Conservation (phyloP, 2,113 vertebrate species). For the Prionailurus bengalensis region DNA sequence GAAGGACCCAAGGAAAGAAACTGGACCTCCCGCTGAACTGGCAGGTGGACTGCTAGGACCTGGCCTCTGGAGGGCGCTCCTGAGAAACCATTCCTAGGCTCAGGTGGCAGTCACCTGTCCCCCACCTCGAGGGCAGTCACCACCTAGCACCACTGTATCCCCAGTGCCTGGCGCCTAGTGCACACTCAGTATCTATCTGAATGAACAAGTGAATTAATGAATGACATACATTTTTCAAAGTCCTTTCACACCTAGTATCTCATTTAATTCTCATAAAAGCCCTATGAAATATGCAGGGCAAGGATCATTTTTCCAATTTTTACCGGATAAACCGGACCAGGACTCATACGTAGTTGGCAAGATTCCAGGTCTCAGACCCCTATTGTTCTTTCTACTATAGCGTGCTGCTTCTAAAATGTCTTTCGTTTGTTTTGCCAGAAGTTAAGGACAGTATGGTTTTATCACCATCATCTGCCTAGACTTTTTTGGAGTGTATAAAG, state of each 20-base stretch:
- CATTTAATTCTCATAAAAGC: not conserved
- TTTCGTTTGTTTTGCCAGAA: slow-evolving; percentile 18
- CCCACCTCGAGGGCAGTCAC: rapidly evolving
- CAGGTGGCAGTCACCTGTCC: rapidly evolving
- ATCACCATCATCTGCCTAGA: not conserved
- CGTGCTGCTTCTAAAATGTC: not conserved
- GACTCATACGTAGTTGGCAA: not conserved
- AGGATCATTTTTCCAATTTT: not conserved
- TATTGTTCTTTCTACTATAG: not conserved
- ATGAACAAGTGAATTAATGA: not conserved
- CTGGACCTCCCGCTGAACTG: not conserved
- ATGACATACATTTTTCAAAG: not conserved
- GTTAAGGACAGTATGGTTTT: slow-evolving; percentile 34
- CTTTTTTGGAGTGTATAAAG: not conserved
- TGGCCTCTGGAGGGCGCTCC: not conserved
- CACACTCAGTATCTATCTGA: not conserved
- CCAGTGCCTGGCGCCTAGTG: not conserved
- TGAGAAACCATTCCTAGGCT: not conserved
- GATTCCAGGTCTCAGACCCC: not conserved
- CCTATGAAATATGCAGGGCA: not conserved
- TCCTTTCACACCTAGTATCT: not conserved
- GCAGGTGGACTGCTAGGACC: not conserved
- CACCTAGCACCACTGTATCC: not conserved
- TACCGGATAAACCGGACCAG: not conserved
- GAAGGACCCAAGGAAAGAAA: not conserved